Evolutionary conservation across 2,888 invertebrate genomes (phyloP), one percentile per base, ranked within the genome.

Genomic region (Parnassius glacialis): DNA sequence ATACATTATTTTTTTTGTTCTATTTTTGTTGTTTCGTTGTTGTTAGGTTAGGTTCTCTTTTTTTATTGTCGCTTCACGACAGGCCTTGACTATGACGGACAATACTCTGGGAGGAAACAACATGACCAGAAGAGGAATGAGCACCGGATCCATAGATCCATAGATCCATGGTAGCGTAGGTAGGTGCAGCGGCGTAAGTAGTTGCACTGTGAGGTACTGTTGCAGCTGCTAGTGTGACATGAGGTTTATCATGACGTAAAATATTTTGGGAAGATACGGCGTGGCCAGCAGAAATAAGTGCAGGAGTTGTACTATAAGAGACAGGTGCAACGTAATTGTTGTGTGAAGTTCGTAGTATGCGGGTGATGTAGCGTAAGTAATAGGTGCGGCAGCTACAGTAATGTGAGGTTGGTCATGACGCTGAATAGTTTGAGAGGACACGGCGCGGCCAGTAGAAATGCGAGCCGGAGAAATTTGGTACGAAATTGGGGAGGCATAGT

Each of bases 221-320:
- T 41, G 83, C 76, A 9, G 80, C 74, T 5, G 75, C 65, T 47
- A 69, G 67, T 71, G 79, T 67, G 13, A 71, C 68, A 57, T 69
- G 73, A 43, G 66, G 69, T 64, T 84, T 82, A 68, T 84, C 85
- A 66, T 83, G 87, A 57, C 77, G 59, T 9, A 66, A 44, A 41
- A 64, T 62, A 41, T 57, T 64, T 59, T 66, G 66, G 13, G 66
- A 66, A 5, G 66, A 66, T 41, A 66, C 61, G 34, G 65, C 66
- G 3, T 61, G 63, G 9, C 64, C 57, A 16, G 62, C 47, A 13
- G 56, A 61, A 20, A 65, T 61, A 59, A 51, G 58, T 54, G 34
- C 42, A 34, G 59, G 58, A 56, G 64, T 62, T 43, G 65, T 10
- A 9, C 45, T 34, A 50, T 67, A 60, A 45, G 75, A 69, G 1